A percentile compares a stretch with the other conserved stretches of the same genome.
Evolutionary conservation across 2,113 vertebrate genomes (phyloP).

Genomic region (Ageneiosus marmoratus): DNA sequence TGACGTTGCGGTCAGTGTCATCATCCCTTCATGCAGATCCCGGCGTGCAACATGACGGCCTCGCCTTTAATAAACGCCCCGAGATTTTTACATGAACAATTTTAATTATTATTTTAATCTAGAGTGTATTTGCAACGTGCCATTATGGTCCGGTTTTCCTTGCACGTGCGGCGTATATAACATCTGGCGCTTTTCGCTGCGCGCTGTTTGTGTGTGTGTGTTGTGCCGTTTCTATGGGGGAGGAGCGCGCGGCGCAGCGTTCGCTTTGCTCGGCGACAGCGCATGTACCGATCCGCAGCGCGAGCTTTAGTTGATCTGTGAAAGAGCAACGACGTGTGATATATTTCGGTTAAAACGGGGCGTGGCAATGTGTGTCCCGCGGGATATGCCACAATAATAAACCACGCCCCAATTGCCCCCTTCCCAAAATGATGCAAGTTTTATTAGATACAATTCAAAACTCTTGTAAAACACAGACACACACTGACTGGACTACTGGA

Average conservation of each 20-base stretch:
- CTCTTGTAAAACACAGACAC: no score
- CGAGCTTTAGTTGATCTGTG: constrained; percentile 1
- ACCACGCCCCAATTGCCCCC: background rate
- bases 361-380: background rate
- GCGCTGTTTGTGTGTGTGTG: background rate
- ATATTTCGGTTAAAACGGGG: background rate
- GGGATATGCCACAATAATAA: background rate
- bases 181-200: background rate
- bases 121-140: background rate
- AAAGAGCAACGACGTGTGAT: background rate
- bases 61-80: background rate
- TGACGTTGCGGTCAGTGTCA: constrained; percentile 15
- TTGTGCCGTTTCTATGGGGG: constrained; percentile 11
- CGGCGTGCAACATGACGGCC: constrained; percentile 18
- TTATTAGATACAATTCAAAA: no score
- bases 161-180: constrained; percentile 3
- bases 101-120: no score
- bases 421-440: background rate
- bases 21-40: background rate
- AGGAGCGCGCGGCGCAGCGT: background rate
- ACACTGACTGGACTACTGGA: no score
- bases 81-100: no score
- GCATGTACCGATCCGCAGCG: background rate
- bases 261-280: background rate
- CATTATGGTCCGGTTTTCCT: background rate